Conservation (phyloP, 2,113 vertebrate genomes). For the Dendropsophus ebraccatus region DNA sequence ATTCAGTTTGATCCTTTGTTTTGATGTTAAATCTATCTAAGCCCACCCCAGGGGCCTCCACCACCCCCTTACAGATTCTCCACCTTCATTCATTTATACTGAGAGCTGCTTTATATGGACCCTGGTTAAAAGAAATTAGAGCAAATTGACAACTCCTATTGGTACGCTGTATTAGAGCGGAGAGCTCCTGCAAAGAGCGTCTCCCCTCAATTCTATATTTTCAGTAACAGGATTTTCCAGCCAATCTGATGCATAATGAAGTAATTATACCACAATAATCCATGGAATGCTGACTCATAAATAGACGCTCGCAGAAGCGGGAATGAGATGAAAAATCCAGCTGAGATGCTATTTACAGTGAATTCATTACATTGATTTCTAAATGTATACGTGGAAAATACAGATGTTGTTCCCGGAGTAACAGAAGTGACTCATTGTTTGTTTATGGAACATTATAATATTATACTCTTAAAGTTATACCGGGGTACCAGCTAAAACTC, state of each 20-base stretch:
- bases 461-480: not conserved
- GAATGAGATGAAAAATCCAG: slow-evolving; percentile 16
- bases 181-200: not conserved
- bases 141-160: not conserved
- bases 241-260: slow-evolving; percentile 22
- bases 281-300: slow-evolving; percentile 32
- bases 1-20: too few relatives aligned
- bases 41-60: too few relatives aligned
- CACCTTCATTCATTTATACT: too few relatives aligned
- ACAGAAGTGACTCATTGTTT: not conserved
- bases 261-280: slow-evolving; percentile 10
- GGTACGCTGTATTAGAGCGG: not conserved
- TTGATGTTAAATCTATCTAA: too few relatives aligned
- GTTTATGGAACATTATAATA: slow-evolving; percentile 4
- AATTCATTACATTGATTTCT: slow-evolving; percentile 2
- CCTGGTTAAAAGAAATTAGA: not conserved
- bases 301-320: not conserved
- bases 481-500: not conserved
- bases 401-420: slow-evolving; percentile 3
- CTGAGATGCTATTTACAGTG: slow-evolving; percentile 30
- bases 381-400: not conserved
- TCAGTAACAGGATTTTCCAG: slow-evolving; percentile 17
- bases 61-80: too few relatives aligned
- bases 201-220: not conserved
- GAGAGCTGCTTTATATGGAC: too few relatives aligned